Conservation (phyloP, 2,888 invertebrate genomes). For the Phyllotreta cruciferae region DNA sequence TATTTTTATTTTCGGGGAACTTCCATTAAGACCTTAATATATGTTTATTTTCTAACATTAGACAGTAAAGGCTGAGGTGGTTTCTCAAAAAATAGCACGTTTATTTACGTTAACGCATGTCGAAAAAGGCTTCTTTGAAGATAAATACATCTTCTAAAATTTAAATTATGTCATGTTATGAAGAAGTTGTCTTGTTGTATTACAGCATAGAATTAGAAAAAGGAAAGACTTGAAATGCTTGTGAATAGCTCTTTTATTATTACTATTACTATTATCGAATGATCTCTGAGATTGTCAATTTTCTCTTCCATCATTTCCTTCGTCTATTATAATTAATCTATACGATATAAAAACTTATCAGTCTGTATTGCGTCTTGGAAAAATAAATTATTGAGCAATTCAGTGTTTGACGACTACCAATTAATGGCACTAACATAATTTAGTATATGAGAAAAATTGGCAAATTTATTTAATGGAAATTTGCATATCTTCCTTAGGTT, state of each 20-base stretch:
- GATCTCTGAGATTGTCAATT: no score
- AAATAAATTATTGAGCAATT: slow-evolving; percentile 8
- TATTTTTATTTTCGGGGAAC: neutral
- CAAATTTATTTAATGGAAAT: slow-evolving; percentile 1
- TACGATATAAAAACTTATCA: no score
- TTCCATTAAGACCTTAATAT: neutral
- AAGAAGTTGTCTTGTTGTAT: no score
- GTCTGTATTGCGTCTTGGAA: no score
- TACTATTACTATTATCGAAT: no score
- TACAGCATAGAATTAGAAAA: no score
- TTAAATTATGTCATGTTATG: no score
- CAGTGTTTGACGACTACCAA: slow-evolving; percentile 2
- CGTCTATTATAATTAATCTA: no score
- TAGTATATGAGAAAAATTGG: neutral
- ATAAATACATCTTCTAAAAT: neutral
- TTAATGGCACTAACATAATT: slow-evolving; percentile 8
- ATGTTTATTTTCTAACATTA: neutral
- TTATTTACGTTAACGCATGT: neutral
- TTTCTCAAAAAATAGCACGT: neutral
- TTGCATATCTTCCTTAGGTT: neutral
- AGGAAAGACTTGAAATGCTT: no score
- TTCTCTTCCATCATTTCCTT: no score
- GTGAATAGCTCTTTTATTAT: no score
- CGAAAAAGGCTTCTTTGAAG: neutral
- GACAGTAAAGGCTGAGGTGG: slow-evolving; percentile 9